Percentiles rank a stretch among this genome's conserved stretches.
Evolutionary conservation across 2,113 vertebrate species (phyloP).

Genomic region (Leucosticte australis): DNA sequence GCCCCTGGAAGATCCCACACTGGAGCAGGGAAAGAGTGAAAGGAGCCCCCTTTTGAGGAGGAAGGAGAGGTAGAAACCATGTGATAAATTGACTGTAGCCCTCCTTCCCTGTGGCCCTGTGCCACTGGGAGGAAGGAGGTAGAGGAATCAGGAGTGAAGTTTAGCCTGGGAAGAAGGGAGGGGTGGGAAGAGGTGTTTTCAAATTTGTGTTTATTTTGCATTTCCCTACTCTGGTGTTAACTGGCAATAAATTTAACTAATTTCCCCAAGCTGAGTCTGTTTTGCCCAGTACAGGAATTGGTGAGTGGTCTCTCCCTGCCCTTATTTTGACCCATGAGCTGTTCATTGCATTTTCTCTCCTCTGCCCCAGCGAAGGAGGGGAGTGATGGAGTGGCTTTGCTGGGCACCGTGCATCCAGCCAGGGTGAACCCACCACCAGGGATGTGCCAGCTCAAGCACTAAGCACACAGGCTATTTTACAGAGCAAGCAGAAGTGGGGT

Average conservation of each 20-base stretch:
- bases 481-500: neutral
- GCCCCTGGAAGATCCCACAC: neutral
- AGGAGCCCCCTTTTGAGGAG: neutral
- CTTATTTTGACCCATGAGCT: rapidly evolving
- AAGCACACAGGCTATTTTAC: neutral
- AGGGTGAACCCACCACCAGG: neutral
- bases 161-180: neutral
- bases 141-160: neutral
- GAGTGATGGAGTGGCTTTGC: neutral
- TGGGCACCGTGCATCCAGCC: neutral
- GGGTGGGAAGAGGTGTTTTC: neutral
- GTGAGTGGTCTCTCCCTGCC: neutral
- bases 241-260: neutral
- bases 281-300: rapidly evolving
- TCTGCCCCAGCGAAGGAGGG: rapidly evolving
- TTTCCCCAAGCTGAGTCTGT: neutral
- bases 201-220: neutral
- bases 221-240: neutral
- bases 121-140: rapidly evolving
- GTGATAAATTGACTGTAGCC: neutral
- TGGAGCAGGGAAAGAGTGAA: neutral
- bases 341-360: rapidly evolving
- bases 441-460: neutral
- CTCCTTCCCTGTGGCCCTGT: rapidly evolving
- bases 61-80: rapidly evolving